Percentiles rank a stretch among this genome's conserved stretches.
Conservation (phyloP, 2,888 invertebrate species). For the Brenthis hecate region DNA sequence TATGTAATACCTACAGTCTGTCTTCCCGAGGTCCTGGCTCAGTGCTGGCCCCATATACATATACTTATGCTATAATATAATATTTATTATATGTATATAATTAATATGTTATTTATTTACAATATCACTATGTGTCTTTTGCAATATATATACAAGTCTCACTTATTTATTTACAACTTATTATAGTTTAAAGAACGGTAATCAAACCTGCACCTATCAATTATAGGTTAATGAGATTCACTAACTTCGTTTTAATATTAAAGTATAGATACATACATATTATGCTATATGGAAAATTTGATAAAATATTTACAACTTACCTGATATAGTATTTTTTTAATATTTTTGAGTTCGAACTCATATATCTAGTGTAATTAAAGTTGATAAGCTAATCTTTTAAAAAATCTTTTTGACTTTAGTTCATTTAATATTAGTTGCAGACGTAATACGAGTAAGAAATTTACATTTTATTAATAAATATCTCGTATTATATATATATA, state of each 20-base stretch:
- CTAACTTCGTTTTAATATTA: neutral
- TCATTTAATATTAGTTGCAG: no score
- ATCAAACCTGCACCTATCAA: neutral
- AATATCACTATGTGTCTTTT: conserved; percentile 73
- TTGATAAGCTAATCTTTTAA: no score
- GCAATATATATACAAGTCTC: conserved; percentile 50
- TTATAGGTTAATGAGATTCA: neutral
- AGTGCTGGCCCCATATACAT: conserved; percentile 51
- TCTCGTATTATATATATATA: no score
- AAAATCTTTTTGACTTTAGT: no score
- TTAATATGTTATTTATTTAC: conserved; percentile 55
- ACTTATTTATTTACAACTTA: conserved; percentile 49
- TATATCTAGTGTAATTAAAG: no score
- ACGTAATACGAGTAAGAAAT: no score
- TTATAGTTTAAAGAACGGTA: neutral
- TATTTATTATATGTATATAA: conserved; percentile 46
- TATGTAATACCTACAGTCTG: conserved; percentile 6
- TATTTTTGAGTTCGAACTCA: conserved; percentile 4
- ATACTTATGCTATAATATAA: neutral
- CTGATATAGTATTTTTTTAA: neutral
- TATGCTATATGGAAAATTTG: neutral
- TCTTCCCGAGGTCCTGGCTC: conserved; percentile 68
- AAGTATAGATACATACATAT: neutral
- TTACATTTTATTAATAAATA: no score
- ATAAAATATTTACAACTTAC: conserved; percentile 5